These are phyloP conservation scores for Notamacropus eugenii DNA, from an alignment of 2,797 vertebrate genomes.

Conservation along the genomic window DNA sequence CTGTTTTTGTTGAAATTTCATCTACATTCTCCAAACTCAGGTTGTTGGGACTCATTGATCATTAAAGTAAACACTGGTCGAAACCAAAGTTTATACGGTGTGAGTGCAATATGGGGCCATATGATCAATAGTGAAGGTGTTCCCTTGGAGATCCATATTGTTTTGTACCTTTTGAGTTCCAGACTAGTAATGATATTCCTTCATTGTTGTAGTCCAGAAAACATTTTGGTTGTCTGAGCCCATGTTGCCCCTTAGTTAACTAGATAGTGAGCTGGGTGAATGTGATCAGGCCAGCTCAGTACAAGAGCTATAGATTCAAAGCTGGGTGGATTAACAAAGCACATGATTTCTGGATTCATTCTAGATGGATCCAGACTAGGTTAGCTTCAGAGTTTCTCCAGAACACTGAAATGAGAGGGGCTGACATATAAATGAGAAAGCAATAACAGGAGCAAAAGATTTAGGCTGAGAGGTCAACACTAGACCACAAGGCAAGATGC, in stretches of 20 bases:
- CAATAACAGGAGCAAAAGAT: not conserved
- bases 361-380: not conserved
- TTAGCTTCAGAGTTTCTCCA: not conserved
- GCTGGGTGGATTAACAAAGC: not conserved
- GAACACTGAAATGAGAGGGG: not conserved
- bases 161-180: not conserved
- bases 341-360: not conserved
- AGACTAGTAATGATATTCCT: not conserved
- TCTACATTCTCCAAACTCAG: not conserved
- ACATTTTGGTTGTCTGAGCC: not conserved
- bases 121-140: not conserved
- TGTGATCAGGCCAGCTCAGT: too few relatives aligned
- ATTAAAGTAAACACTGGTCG: conserved; percentile 7
- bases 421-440: not conserved
- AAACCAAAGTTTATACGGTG: not conserved
- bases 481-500: not conserved
- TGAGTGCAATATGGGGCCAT: not conserved
- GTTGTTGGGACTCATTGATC: not conserved
- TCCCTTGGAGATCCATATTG: not conserved
- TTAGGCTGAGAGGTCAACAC: not conserved
- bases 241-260: not conserved
- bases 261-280: not conserved
- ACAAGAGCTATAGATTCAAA: not conserved
- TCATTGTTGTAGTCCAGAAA: not conserved
- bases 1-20: not conserved